These are phyloP conservation scores for Onychomys torridus DNA, from an alignment of 2,797 vertebrate species.

Conservation along the genomic window DNA sequence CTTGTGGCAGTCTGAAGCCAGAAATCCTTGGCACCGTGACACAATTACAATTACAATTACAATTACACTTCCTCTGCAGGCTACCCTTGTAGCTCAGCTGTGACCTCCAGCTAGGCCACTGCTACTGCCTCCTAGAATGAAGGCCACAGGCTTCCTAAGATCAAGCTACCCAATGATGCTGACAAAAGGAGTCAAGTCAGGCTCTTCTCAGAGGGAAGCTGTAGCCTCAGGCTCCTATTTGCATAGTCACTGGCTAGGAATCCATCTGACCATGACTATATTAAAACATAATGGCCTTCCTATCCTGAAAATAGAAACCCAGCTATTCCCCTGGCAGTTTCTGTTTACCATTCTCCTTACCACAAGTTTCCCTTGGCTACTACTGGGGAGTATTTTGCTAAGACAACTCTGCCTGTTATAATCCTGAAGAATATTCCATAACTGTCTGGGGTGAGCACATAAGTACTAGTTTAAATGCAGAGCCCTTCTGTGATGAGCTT, in stretches of 20 bases:
- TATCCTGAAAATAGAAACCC: conserved; percentile 53
- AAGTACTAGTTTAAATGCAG: background rate
- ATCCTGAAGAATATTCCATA: background rate
- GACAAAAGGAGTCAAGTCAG: background rate
- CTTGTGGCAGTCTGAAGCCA: background rate
- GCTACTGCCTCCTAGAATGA: background rate
- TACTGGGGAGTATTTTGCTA: conserved; percentile 28
- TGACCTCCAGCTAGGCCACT: background rate
- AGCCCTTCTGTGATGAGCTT: background rate
- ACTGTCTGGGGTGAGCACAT: background rate
- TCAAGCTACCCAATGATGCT: background rate
- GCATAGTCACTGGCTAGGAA: background rate
- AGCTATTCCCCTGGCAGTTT: conserved; percentile 55
- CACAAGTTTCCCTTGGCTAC: conserved; percentile 25
- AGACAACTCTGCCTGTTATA: background rate
- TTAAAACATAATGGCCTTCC: conserved; percentile 47
- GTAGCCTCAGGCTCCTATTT: background rate
- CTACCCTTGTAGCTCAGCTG: background rate
- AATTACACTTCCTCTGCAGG: background rate
- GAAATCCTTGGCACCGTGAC: background rate
- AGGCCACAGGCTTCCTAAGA: conserved; percentile 8
- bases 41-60: too few relatives aligned
- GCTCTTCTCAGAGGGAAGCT: accelerated
- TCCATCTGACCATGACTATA: conserved; percentile 10
- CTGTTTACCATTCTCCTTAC: conserved; percentile 28